Evolutionary conservation across 2,888 invertebrate species (phyloP).

Genomic region (Ophion ellenae): DNA sequence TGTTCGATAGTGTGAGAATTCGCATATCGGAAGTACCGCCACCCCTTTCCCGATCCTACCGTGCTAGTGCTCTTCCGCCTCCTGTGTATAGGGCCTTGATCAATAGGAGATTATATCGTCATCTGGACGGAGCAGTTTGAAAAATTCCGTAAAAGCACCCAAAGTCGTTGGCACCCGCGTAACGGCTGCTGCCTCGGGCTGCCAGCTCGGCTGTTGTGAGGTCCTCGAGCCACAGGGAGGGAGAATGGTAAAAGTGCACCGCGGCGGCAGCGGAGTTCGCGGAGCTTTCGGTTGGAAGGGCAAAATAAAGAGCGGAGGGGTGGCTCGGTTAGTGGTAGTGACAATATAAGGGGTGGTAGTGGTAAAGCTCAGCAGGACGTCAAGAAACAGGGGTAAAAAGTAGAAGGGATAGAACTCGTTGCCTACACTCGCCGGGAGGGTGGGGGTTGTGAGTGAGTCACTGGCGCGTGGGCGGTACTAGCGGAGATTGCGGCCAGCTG

Average conservation of each 20-base stretch:
- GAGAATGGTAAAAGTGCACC: conserved; percentile 52
- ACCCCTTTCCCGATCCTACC: not conserved
- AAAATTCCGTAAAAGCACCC: conserved; percentile 81
- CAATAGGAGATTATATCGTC: conserved; percentile 82
- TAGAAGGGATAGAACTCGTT: conserved; percentile 65
- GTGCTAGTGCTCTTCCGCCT: conserved; percentile 18
- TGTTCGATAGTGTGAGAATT: conserved; percentile 56
- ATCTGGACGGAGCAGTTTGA: conserved; percentile 80
- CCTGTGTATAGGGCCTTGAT: conserved; percentile 75
- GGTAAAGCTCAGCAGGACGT: conserved; percentile 49
- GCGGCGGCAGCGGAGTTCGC: conserved; percentile 18
- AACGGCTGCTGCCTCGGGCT: conserved; percentile 64
- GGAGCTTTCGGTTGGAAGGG: conserved; percentile 66
- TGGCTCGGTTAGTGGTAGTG: conserved; percentile 61
- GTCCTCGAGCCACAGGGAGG: conserved; percentile 24
- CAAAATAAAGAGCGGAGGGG: conserved; percentile 67
- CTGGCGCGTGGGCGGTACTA: conserved; percentile 82
- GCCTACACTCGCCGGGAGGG: conserved; percentile 53
- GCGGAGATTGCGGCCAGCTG: conserved; percentile 78
- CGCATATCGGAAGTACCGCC: conserved; percentile 54
- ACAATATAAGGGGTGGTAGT: conserved; percentile 68
- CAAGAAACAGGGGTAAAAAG: conserved; percentile 74
- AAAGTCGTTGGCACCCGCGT: conserved; percentile 75
- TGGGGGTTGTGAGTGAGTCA: conserved; percentile 75
- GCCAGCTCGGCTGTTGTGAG: conserved; percentile 37